Base-by-base conservation (phyloP, 2,113 vertebrate genomes). In the Percopsis transmontana region DNA sequence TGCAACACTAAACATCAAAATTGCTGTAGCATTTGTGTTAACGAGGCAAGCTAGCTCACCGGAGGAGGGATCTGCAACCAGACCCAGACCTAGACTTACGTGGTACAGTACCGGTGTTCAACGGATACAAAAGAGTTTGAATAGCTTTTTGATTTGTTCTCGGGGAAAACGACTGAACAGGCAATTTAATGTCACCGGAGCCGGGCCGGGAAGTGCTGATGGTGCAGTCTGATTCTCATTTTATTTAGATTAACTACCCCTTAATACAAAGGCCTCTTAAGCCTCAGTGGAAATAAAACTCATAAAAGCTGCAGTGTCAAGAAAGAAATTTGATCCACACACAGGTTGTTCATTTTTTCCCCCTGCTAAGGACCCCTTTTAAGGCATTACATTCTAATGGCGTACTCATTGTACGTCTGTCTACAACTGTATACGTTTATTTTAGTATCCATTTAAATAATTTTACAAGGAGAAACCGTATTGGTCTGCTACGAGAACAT, bases 201-300 rank as follows among this genome's bases (percentile, higher is more conserved):
- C 82, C 44, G 63, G 83, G 65, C 72, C 66, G 81, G 71, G 78
- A 87, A 83, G 69, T 87, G 88, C 90, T 91, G 90, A 91, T 82
- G 62, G 76, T 75, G 88, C 88, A 85, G 60, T 66, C 52, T 73
- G 72, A 76, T 79, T 82, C 81, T 87, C 79, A 85, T 90, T 87
- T 89, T 89, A 91, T 90, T 87, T 88, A 89, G 88, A 89, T 91
- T 74, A 91, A 89, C 84, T 83, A 82, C 52, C 69, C 83, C 66
- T 80, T 86, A 85, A 90, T 86, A 87, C 84, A 86, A 84, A 84
- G 72, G 80, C 80, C 69, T 68, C 77, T 83, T 70, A 68, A 61
- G 79, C 74, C 76, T 82, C 89, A 58, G 79, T 66, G 75, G 90
- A 87, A 68, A 87, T 62, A 76, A 81, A 87, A 80, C 85, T 89